Evolutionary conservation across 2,797 vertebrate species (phyloP), one percentile per base, ranked within the genome.

Genomic region (Enteromius afrohamiltoni): DNA sequence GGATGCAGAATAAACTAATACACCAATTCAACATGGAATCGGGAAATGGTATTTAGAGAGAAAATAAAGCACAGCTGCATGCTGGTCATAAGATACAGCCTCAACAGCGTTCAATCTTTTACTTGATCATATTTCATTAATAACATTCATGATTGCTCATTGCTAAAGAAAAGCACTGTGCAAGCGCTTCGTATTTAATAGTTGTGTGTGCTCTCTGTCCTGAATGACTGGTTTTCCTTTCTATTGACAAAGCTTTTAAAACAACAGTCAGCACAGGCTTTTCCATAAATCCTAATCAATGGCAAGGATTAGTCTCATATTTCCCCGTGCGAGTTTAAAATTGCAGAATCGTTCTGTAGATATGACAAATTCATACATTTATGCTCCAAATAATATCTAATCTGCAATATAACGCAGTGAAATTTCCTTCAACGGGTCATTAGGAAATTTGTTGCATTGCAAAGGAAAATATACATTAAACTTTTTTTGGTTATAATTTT

Each of bases 171-270:
- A n/a, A 23, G 19, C 47, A 2, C 71, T 85, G 73, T 55, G 26
- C 82, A 64, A 83, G n/a, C 29, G 71, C 29, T 55, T 83, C 83
- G 88, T 90, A 70, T 60, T 55, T 69, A 80, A 87, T 88, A 29
- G 75, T 74, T 74, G 31, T 80, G 77, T 82, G 69, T 85, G 58
- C 68, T 84, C 5, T 37, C 49, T 53, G 82, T 88, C 92, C 87
- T 82, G 93, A 89, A 87, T 87, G 84, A 91, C 93, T 80, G 88
- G 93, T 93, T 93, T 80, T 49, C 53, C 29, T 51, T 69, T 86
- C 31, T 88, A 26, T 85, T 87, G 83, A 87, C 84, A 82, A 34
- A 80, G 79, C 17, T 26, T 71, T 45, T 65, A 13, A 64, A 76
- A 85, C 75, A 87, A 87, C 31, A 60, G 79, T 19, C 29, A 3